phyloP scores from a whole-genome alignment of 2,113 vertebrate species.

The Oryzias woworae region DNA sequence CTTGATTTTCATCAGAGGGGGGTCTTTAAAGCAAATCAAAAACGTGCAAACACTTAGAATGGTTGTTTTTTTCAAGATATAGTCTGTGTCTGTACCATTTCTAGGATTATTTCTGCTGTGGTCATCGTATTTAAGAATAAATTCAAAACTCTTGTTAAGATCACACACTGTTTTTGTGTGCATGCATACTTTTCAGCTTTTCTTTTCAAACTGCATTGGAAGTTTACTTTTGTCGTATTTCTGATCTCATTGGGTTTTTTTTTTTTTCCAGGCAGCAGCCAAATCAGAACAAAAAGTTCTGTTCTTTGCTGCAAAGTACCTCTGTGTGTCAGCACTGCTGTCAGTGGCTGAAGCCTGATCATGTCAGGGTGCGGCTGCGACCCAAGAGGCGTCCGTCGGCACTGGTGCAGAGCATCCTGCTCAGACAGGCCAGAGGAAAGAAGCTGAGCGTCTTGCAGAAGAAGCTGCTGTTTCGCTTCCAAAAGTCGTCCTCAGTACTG shows the following conservation, averaged over 20 bases:
- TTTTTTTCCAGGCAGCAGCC: slow-evolving; percentile 5
- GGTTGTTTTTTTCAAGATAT: too few species aligned
- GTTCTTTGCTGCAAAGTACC: slow-evolving; percentile 27
- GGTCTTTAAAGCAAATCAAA: too few species aligned
- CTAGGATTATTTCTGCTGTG: too few species aligned
- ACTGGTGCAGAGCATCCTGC: slow-evolving; percentile 80
- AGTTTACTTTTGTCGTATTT: neutral
- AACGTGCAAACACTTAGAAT: too few species aligned
- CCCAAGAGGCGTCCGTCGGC: slow-evolving; percentile 82
- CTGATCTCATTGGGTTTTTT: neutral
- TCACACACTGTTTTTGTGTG: too few species aligned
- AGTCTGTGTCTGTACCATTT: too few species aligned
- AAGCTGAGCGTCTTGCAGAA: slow-evolving; percentile 82
- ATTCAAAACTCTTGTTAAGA: too few species aligned
- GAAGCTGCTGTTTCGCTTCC: slow-evolving; percentile 82
- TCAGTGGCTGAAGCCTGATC: slow-evolving; percentile 82
- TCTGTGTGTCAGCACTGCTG: slow-evolving; percentile 84
- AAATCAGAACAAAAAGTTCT: neutral
- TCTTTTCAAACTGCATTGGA: neutral
- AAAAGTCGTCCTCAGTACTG: slow-evolving; percentile 80
- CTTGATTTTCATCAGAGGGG: too few species aligned
- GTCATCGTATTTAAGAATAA: too few species aligned
- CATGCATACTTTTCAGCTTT: neutral
- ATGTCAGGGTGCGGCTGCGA: slow-evolving; percentile 80
- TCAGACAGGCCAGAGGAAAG: slow-evolving; percentile 70